phyloP scores from a whole-genome alignment of 2,888 invertebrate species.

The Ophion ellenae region DNA sequence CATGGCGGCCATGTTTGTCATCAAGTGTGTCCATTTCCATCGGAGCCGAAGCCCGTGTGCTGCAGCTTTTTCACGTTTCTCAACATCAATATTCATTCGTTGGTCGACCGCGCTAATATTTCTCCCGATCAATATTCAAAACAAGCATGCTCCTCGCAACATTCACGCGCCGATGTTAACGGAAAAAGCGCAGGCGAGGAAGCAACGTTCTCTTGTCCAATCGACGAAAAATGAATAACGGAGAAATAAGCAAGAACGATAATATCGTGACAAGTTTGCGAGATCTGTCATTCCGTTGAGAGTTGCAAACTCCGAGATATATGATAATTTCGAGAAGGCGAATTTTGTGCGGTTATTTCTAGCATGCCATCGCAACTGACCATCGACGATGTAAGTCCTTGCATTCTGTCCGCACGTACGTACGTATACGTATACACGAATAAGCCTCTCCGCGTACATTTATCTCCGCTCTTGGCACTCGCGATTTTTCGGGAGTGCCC shows the following conservation, averaged over 20 bases:
- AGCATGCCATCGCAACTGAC: conserved; percentile 73
- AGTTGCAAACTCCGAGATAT: not conserved
- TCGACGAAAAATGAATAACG: conserved; percentile 37
- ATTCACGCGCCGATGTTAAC: too few relatives aligned
- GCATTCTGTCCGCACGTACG: conserved; percentile 19
- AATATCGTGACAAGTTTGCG: conserved; percentile 29
- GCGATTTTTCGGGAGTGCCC: conserved; percentile 17
- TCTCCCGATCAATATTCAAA: too few relatives aligned
- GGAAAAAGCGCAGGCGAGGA: conserved; percentile 6
- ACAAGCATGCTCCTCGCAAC: too few relatives aligned
- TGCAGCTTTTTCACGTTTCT: too few relatives aligned
- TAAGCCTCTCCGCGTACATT: conserved; percentile 15
- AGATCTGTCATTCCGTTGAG: conserved; percentile 15
- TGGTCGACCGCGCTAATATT: too few relatives aligned
- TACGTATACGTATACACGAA: conserved; percentile 1
- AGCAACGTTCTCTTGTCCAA: conserved; percentile 53
- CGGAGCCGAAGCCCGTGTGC: too few relatives aligned
- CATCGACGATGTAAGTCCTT: conserved; percentile 74
- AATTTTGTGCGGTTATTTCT: conserved; percentile 39
- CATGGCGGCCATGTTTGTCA: too few relatives aligned
- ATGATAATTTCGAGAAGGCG: conserved; percentile 10
- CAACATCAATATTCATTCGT: too few relatives aligned
- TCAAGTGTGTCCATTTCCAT: too few relatives aligned
- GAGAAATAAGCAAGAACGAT: conserved; percentile 25
- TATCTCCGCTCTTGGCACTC: not conserved